These are phyloP conservation scores for Amiota communis DNA, from an alignment of 2,888 invertebrate species.

Conservation along the genomic window DNA sequence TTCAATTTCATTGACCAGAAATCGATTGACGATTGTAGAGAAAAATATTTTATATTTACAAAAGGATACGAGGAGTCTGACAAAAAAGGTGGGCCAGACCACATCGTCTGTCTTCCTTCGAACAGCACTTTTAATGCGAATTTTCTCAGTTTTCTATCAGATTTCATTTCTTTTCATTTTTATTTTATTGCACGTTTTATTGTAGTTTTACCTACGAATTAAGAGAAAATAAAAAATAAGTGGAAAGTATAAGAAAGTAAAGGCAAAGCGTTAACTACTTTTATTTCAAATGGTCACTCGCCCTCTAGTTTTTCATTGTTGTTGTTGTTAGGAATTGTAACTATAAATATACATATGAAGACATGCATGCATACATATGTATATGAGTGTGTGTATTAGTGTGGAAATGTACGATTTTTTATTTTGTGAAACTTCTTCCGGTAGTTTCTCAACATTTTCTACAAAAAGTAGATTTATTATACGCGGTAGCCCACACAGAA, in stretches of 20 bases:
- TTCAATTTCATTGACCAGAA: slow-evolving; percentile 22
- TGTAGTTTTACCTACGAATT: slow-evolving; percentile 18
- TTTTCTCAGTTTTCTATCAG: slow-evolving; percentile 35
- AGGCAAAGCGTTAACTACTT: slow-evolving; percentile 12
- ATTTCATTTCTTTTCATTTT: slow-evolving; percentile 22
- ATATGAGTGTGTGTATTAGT: slow-evolving; percentile 17
- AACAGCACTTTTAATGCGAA: slow-evolving; percentile 32
- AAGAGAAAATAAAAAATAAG: neutral
- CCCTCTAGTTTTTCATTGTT: slow-evolving; percentile 49
- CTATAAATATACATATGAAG: slow-evolving; percentile 6
- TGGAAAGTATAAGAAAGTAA: neutral
- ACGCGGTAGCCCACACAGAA: slow-evolving; percentile 42
- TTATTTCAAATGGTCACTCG: slow-evolving; percentile 47
- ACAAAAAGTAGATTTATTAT: slow-evolving; percentile 56
- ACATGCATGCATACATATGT: neutral
- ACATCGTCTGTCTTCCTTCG: neutral
- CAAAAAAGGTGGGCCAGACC: neutral
- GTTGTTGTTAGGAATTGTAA: neutral
- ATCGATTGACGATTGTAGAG: slow-evolving; percentile 25
- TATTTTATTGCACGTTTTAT: slow-evolving; percentile 34
- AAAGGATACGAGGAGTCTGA: slow-evolving; percentile 1
- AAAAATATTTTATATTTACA: slow-evolving; percentile 42
- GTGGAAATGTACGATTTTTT: slow-evolving; percentile 41
- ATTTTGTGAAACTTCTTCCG: slow-evolving; percentile 44
- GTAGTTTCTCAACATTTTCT: slow-evolving; percentile 48